Percentiles rank a stretch among this genome's conserved stretches.
phyloP scores from a whole-genome alignment of 2,797 vertebrate species.

The Mormyrus hasselquistii region DNA sequence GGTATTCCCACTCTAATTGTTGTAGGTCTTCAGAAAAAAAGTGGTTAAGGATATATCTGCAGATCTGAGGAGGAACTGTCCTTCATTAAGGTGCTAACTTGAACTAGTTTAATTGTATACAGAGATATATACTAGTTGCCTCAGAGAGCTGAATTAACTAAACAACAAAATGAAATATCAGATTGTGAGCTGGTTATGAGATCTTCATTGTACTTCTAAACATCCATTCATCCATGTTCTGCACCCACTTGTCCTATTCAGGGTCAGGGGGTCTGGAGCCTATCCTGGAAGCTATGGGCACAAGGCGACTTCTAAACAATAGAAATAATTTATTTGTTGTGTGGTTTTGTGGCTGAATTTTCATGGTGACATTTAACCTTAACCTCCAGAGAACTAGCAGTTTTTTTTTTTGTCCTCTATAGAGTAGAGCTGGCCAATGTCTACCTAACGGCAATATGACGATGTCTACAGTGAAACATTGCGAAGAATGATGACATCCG shows the following conservation, averaged over 20 bases:
- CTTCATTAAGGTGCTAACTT: neutral
- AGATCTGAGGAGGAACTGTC: neutral
- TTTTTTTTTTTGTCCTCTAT: neutral
- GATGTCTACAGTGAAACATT: neutral
- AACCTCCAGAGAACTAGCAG: neutral
- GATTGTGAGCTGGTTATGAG: neutral
- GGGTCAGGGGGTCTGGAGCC: neutral
- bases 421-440: neutral
- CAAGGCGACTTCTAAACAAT: neutral
- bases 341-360: neutral
- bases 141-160: neutral
- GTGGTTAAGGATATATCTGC: neutral
- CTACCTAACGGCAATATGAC: neutral
- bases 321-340: neutral
- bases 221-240: neutral
- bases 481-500: neutral
- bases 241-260: neutral
- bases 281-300: neutral
- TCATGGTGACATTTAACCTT: neutral
- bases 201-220: neutral
- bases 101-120: neutral
- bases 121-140: neutral
- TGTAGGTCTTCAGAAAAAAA: neutral
- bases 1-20: neutral
- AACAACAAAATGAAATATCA: neutral